Percentiles rank a stretch among this genome's conserved stretches.
Conservation (phyloP, 92 coral and sea anemone species). For the Metridium senile region DNA sequence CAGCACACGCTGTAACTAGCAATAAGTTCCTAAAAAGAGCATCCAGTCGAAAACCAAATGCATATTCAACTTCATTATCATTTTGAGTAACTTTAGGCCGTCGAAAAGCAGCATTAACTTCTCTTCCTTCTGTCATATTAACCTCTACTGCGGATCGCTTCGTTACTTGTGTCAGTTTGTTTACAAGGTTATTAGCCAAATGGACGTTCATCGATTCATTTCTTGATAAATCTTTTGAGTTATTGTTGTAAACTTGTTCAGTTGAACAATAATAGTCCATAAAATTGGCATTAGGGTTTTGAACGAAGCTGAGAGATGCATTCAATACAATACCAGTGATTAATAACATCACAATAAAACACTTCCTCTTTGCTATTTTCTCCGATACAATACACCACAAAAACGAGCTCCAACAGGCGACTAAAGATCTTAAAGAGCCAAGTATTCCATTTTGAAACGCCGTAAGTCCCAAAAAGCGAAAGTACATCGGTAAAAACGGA, state of each 20-base stretch:
- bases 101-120: not conserved
- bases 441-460: constrained; percentile 89
- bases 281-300: constrained; percentile 47
- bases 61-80: constrained; percentile 11
- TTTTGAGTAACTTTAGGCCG: constrained; percentile 1
- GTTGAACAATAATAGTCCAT: constrained; percentile 49
- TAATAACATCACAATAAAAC: constrained; percentile 57
- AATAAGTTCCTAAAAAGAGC: constrained; percentile 59
- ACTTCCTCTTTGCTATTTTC: constrained; percentile 69
- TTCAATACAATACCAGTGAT: constrained; percentile 65
- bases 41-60: constrained; percentile 76
- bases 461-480: constrained; percentile 89
- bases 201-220: not conserved
- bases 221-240: not conserved
- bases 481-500: constrained; percentile 95
- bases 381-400: constrained; percentile 67
- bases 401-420: constrained; percentile 85
- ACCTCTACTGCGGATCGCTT: not conserved
- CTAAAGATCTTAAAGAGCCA: constrained; percentile 68
- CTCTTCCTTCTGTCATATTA: not conserved
- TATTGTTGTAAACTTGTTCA: not conserved
- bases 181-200: not conserved
- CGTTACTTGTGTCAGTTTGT: not conserved
- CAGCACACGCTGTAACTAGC: constrained; percentile 61
- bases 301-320: constrained; percentile 67